Evolutionary conservation across 1,140 invertebrate genomes (phyloP).

Genomic region (Musca vetustissima): DNA sequence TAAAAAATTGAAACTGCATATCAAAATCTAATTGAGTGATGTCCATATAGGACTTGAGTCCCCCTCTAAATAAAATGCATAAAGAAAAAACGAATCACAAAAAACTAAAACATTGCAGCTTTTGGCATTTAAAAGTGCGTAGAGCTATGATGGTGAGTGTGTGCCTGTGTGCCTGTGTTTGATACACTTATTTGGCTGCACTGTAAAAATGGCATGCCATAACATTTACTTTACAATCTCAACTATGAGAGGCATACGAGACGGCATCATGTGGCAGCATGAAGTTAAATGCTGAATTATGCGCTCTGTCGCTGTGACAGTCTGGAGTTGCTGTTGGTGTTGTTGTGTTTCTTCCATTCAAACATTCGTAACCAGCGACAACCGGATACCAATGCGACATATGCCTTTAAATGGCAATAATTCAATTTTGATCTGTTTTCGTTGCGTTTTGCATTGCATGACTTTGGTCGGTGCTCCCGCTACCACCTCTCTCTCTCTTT

Average conservation of each 20-base stretch:
- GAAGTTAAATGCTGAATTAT: no score
- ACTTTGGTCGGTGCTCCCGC: background rate
- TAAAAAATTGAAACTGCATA: background rate
- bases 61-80: background rate
- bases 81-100: no score
- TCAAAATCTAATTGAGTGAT: slow-evolving; percentile 11
- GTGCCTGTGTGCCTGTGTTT: no score
- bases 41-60: background rate
- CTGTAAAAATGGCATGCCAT: background rate
- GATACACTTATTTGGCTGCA: slow-evolving; percentile 2
- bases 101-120: background rate
- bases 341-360: no score
- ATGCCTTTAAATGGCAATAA: slow-evolving; percentile 22
- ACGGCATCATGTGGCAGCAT: no score
- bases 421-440: slow-evolving; percentile 11
- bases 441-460: background rate
- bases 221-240: slow-evolving; percentile 2
- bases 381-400: slow-evolving; percentile 21
- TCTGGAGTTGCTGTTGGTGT: background rate
- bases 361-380: background rate
- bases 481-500: background rate
- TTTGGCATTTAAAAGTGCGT: background rate
- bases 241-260: background rate
- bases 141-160: background rate
- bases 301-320: background rate